Evolutionary conservation across 2,113 vertebrate species (phyloP).

Genomic region (Eclectus roratus): DNA sequence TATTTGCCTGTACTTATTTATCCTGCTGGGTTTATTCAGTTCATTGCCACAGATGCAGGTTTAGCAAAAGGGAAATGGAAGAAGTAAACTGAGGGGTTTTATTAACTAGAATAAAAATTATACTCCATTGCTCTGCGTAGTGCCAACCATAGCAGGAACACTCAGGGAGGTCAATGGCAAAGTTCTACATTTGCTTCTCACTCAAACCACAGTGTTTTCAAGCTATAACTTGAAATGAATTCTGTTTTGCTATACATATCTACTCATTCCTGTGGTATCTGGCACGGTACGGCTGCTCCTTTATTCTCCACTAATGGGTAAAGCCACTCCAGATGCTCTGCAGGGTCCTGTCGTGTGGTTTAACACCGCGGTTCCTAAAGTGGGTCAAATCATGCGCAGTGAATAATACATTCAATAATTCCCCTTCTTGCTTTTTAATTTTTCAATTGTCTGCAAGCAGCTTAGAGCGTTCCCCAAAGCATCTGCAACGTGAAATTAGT

Average conservation of each 20-base stretch:
- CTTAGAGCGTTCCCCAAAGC: not conserved
- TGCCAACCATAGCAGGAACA: not conserved
- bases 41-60: not conserved
- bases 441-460: constrained; percentile 25
- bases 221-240: not conserved
- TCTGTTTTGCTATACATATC: not conserved
- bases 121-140: not conserved
- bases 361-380: not conserved
- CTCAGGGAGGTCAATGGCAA: not conserved
- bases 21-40: not conserved
- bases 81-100: not conserved
- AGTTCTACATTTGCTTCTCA: not conserved
- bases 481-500: constrained; percentile 21
- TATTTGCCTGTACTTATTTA: constrained; percentile 56
- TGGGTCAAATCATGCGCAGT: not conserved
- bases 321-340: not conserved
- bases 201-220: not conserved
- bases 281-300: not conserved
- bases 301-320: not conserved
- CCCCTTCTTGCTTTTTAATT: not conserved
- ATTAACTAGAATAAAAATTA: not conserved
- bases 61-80: not conserved
- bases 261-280: not conserved
- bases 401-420: not conserved
- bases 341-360: not conserved